These are phyloP conservation scores for Dreissena rostriformis DNA, from an alignment of 1,140 invertebrate genomes.

Conservation along the genomic window DNA sequence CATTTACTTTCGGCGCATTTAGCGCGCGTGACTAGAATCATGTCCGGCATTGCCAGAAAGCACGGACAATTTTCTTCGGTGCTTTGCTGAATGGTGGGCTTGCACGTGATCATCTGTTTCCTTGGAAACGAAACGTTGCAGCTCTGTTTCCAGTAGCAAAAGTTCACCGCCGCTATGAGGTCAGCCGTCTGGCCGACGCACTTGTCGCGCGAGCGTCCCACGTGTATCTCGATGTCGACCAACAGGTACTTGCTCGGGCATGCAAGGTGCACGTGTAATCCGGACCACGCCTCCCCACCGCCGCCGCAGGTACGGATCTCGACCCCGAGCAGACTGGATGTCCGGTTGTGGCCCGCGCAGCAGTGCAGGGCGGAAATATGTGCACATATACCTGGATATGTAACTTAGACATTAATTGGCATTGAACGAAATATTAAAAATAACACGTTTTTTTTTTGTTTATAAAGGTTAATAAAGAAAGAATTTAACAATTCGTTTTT, in stretches of 20 bases:
- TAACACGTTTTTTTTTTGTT: too few relatives aligned
- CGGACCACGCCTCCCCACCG: background rate
- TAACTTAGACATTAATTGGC: too few relatives aligned
- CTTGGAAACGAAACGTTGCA: background rate
- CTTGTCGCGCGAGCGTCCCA: background rate
- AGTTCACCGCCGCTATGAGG: background rate
- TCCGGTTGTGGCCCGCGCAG: too few relatives aligned
- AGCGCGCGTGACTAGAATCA: background rate
- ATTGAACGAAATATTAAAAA: too few relatives aligned
- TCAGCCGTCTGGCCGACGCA: background rate
- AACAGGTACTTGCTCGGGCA: background rate
- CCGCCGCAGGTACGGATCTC: background rate
- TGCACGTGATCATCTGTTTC: constrained; percentile 13
- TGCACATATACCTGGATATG: too few relatives aligned
- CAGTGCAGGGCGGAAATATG: too few relatives aligned
- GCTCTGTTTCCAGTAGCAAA: background rate
- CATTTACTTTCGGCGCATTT: constrained; percentile 2
- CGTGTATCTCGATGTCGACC: background rate
- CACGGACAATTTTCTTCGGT: background rate
- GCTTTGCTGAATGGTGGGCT: background rate
- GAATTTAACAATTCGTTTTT: too few relatives aligned
- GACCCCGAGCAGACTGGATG: background rate
- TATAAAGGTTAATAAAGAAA: too few relatives aligned
- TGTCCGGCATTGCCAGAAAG: background rate
- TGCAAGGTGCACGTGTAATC: background rate